These are phyloP conservation scores for Drosophila tristis DNA, from an alignment of 1,140 invertebrate genomes.

Conservation along the genomic window DNA sequence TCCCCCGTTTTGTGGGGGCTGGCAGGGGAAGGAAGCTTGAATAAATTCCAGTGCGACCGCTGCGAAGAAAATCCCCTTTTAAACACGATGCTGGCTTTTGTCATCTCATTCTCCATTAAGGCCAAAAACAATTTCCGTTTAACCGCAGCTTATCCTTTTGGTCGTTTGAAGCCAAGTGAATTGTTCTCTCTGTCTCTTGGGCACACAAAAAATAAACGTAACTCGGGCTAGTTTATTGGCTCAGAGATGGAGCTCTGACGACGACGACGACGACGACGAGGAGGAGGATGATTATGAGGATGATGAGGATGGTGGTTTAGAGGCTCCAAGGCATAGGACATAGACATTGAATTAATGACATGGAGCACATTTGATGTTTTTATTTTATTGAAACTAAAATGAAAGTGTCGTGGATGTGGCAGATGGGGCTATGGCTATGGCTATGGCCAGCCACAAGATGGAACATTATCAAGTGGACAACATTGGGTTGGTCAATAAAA, in stretches of 20 bases:
- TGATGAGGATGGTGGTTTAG: background rate
- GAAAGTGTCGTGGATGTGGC: constrained; percentile 10
- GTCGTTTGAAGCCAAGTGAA: constrained; percentile 26
- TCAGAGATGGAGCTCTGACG: constrained; percentile 9
- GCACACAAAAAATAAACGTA: constrained; percentile 54
- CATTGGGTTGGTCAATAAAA: constrained; percentile 37
- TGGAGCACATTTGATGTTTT: constrained; percentile 42
- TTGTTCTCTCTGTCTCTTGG: constrained; percentile 22
- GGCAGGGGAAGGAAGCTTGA: no score
- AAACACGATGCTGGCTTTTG: constrained; percentile 23
- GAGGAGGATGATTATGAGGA: constrained; percentile 13
- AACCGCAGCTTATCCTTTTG: constrained; percentile 47
- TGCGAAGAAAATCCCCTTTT: constrained; percentile 12
- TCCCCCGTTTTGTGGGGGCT: background rate
- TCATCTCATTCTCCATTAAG: constrained; percentile 1
- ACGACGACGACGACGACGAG: no score
- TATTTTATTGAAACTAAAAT: constrained; percentile 40
- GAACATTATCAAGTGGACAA: constrained; percentile 19
- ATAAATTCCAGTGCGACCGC: constrained; percentile 7
- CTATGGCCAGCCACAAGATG: background rate
- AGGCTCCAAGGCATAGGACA: background rate
- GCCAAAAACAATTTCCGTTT: constrained; percentile 29
- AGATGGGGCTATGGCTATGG: no score
- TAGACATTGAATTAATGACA: constrained; percentile 47
- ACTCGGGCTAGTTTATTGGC: constrained; percentile 39